phyloP scores from a whole-genome alignment of 2,888 invertebrate species.

The Melipona bicolor region DNA sequence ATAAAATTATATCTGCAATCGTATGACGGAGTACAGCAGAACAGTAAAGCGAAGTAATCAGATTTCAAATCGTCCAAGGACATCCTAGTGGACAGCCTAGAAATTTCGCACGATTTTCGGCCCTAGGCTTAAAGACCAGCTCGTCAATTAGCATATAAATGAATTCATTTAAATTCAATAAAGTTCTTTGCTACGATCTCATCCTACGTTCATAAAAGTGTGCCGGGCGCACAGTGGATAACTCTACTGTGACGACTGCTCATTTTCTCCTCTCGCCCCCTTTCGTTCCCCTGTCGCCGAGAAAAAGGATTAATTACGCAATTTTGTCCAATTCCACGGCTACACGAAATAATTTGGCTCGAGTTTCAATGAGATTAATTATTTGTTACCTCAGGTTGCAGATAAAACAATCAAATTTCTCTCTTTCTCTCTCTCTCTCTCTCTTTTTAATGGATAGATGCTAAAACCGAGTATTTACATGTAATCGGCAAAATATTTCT shows the following conservation, averaged over 20 bases:
- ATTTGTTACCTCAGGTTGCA: background rate
- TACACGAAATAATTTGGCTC: background rate
- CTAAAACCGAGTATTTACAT: no score
- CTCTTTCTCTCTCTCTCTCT: no score
- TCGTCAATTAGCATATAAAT: slow-evolving; percentile 62
- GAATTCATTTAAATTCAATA: slow-evolving; percentile 63
- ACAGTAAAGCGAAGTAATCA: background rate
- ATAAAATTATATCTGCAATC: no score
- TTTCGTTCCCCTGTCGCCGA: no score
- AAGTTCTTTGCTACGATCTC: slow-evolving; percentile 31
- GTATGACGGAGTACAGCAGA: no score
- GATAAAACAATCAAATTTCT: background rate
- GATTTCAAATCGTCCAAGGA: background rate
- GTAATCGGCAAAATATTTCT: background rate
- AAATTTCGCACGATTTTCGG: no score
- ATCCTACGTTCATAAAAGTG: slow-evolving; percentile 37
- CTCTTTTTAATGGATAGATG: no score
- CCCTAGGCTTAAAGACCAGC: background rate
- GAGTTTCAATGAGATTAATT: background rate
- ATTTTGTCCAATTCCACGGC: background rate
- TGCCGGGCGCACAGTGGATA: slow-evolving; percentile 21
- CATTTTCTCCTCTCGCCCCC: background rate
- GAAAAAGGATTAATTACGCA: slow-evolving; percentile 1
- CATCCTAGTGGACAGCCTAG: background rate
- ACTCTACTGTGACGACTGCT: slow-evolving; percentile 29